These are phyloP conservation scores for Corythucha ciliata DNA, from an alignment of 2,888 invertebrate genomes.

Conservation along the genomic window DNA sequence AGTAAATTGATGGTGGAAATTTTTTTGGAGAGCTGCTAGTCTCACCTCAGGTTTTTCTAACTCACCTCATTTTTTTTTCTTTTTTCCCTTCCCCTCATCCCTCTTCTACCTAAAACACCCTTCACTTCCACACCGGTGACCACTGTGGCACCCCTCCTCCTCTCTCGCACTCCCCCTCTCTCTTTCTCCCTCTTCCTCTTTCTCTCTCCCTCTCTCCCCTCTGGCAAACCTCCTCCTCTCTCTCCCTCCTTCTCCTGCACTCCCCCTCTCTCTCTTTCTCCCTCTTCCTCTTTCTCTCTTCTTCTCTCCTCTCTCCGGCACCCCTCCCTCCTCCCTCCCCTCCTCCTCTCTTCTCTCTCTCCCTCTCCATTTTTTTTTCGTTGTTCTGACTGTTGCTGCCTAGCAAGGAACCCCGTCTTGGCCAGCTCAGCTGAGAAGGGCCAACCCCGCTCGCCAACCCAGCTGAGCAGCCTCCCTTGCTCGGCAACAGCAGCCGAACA, in stretches of 20 bases:
- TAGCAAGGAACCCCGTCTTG: no score
- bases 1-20: no score
- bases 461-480: no score
- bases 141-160: background rate
- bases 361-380: background rate
- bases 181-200: background rate
- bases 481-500: no score
- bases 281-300: background rate
- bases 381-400: background rate
- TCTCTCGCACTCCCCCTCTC: background rate
- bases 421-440: no score
- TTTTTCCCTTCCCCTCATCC: no score
- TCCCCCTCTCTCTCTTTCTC: background rate
- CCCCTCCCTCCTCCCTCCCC: background rate
- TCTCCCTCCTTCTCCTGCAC: background rate
- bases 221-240: background rate
- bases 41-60: no score
- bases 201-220: background rate
- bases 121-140: no score
- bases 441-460: no score
- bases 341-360: background rate
- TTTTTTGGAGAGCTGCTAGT: no score
- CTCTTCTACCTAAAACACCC: no score
- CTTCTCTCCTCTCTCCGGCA: background rate
- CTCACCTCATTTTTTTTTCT: no score